Evolutionary conservation across 30 jellyfish, hydroid and myxozoan genomes (phyloP).

Genomic region (Aurelia sp.): DNA sequence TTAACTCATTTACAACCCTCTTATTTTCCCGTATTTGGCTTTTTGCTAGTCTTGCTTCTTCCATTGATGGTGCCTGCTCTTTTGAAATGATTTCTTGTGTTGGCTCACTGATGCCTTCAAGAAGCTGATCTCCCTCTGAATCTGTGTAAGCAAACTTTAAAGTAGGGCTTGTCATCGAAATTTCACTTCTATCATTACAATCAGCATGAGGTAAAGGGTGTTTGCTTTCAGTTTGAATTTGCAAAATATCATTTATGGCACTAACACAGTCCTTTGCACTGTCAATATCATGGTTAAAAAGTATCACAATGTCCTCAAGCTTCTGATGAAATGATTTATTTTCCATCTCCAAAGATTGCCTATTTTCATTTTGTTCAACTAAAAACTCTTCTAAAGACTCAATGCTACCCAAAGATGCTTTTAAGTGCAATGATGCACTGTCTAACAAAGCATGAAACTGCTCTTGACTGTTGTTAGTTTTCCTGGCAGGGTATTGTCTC

Average conservation of each 20-base stretch:
- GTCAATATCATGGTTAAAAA: constrained; percentile 15
- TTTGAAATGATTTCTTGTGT: neutral
- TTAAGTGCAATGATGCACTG: constrained; percentile 51
- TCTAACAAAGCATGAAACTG: neutral
- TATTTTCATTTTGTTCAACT: neutral
- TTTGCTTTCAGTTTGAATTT: neutral
- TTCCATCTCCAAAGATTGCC: neutral
- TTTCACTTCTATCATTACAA: neutral
- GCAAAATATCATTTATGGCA: neutral
- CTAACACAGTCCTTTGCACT: constrained; percentile 43
- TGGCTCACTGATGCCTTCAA: constrained; percentile 66
- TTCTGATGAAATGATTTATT: neutral
- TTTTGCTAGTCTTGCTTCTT: constrained; percentile 7
- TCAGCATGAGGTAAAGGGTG: neutral
- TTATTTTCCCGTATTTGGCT: constrained; percentile 44
- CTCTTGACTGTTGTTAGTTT: neutral
- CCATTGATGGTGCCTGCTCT: neutral
- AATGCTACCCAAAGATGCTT: constrained; percentile 38
- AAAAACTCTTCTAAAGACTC: constrained; percentile 10
- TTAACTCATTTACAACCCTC: constrained; percentile 41
- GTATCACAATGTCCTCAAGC: neutral
- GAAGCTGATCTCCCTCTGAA: constrained; percentile 52
- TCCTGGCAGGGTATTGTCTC: neutral
- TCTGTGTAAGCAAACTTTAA: neutral
- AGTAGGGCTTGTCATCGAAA: neutral